A percentile compares a stretch with the other conserved stretches of the same genome.
Evolutionary conservation across 2,113 vertebrate species (phyloP).

Genomic region (Empidonax traillii): DNA sequence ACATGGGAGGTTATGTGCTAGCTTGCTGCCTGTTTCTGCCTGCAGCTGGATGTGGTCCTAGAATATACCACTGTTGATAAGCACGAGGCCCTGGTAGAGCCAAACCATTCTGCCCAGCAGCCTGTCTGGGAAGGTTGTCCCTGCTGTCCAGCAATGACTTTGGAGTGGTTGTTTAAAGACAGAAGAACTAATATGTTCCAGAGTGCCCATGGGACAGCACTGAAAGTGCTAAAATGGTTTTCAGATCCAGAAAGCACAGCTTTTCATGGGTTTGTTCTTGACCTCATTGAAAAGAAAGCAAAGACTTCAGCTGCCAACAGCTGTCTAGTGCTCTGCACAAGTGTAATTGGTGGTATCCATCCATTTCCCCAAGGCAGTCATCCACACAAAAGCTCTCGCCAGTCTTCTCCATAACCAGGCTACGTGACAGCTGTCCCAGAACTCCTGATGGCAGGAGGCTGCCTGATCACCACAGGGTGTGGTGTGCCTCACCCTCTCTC

Average conservation of each 20-base stretch:
- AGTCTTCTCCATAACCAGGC: not conserved
- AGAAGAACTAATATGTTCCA: not conserved
- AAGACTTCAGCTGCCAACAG: not conserved
- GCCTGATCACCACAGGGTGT: not conserved
- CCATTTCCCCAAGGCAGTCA: not conserved
- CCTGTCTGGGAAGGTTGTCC: not conserved
- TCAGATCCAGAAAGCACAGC: not conserved
- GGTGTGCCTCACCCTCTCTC: not conserved
- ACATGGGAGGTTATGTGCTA: not conserved
- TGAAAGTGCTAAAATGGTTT: not conserved
- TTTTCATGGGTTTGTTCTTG: not conserved
- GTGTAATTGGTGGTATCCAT: not conserved
- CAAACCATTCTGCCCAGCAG: not conserved
- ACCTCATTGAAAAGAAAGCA: not conserved
- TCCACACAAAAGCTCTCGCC: not conserved
- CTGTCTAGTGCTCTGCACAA: not conserved
- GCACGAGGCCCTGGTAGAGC: not conserved
- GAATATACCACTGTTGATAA: not conserved
- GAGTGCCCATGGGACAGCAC: not conserved
- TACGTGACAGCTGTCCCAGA: not conserved
- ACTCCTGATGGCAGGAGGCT: not conserved
- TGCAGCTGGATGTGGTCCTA: not conserved
- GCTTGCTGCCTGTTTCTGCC: not conserved
- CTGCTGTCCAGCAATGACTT: not conserved
- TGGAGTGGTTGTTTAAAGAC: not conserved